These are phyloP conservation scores for Axea sp. DNA, from an alignment of 2,888 invertebrate genomes.

Conservation along the genomic window DNA sequence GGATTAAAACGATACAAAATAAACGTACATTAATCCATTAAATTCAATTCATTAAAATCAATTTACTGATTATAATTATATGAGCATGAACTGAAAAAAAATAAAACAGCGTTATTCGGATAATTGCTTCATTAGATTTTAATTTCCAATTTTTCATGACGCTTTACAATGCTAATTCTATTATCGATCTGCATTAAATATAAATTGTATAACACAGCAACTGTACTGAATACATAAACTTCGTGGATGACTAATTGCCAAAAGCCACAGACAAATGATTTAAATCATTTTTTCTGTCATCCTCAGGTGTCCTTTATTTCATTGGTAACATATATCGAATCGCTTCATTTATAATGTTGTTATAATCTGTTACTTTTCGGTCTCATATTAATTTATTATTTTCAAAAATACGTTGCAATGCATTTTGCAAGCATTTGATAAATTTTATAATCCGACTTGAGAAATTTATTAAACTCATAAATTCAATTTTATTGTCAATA, in stretches of 20 bases:
- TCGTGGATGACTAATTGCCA: conserved; percentile 28
- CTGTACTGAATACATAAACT: conserved; percentile 37
- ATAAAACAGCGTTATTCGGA: not conserved
- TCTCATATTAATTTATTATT: not conserved
- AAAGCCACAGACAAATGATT: conserved; percentile 44
- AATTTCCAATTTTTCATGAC: not conserved
- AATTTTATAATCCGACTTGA: too few relatives aligned
- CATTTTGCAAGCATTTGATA: too few relatives aligned
- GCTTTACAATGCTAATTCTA: conserved; percentile 7
- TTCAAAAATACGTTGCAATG: too few relatives aligned
- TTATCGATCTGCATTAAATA: conserved; percentile 24
- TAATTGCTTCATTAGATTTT: not conserved
- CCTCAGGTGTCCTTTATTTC: conserved; percentile 37
- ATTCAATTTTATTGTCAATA: too few relatives aligned
- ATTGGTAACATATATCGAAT: conserved; percentile 15
- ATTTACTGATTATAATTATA: too few relatives aligned
- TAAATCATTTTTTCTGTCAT: conserved; percentile 52
- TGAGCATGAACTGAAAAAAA: too few relatives aligned
- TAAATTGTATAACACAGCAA: conserved; percentile 26
- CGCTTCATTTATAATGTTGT: conserved; percentile 21
- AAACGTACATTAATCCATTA: too few relatives aligned
- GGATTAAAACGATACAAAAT: too few relatives aligned
- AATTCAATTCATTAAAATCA: too few relatives aligned
- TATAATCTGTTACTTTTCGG: conserved; percentile 17
- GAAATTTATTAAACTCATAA: too few relatives aligned